Percentiles rank a stretch among this genome's conserved stretches.
Conservation (phyloP, 2,113 vertebrate species). For the Anguilla japonica region DNA sequence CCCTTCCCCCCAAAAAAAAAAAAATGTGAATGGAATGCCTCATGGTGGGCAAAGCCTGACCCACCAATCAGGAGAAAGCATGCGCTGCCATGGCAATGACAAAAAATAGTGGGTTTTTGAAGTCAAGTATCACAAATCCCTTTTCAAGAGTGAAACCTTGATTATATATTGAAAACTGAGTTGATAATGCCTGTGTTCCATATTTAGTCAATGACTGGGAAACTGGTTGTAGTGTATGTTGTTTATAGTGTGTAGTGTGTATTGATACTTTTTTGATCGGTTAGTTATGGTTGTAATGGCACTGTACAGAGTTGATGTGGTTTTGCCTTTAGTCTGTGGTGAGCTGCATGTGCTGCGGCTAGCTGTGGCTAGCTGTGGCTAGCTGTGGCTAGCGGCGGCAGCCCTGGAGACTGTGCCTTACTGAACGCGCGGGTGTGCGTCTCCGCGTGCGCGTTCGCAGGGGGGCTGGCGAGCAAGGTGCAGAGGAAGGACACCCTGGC, state of each 20-base stretch:
- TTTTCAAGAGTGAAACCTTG: too few species aligned
- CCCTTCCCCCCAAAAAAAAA: too few species aligned
- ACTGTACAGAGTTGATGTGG: not conserved
- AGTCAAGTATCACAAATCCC: too few species aligned
- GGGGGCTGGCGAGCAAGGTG: conserved; percentile 83
- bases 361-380: too few species aligned
- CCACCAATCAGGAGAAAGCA: too few species aligned
- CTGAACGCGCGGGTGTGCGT: not conserved
- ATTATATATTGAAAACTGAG: not conserved
- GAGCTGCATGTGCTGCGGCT: not conserved
- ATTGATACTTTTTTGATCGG: not conserved
- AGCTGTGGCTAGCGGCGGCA: too few species aligned
- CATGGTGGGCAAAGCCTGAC: too few species aligned
- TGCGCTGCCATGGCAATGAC: too few species aligned
- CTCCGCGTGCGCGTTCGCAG: conserved; percentile 54
- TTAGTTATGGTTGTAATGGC: too few species aligned
- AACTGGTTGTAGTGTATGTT: not conserved
- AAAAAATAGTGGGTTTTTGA: too few species aligned
- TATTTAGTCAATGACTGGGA: not conserved
- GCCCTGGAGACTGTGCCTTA: not conserved
- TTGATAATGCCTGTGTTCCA: not conserved
- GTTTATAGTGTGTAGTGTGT: not conserved
- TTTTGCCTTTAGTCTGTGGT: not conserved
- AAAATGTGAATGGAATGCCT: not conserved
- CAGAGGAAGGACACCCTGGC: conserved; percentile 92